Conservation (phyloP, 2,113 vertebrate species). For the Antigone vipio region DNA sequence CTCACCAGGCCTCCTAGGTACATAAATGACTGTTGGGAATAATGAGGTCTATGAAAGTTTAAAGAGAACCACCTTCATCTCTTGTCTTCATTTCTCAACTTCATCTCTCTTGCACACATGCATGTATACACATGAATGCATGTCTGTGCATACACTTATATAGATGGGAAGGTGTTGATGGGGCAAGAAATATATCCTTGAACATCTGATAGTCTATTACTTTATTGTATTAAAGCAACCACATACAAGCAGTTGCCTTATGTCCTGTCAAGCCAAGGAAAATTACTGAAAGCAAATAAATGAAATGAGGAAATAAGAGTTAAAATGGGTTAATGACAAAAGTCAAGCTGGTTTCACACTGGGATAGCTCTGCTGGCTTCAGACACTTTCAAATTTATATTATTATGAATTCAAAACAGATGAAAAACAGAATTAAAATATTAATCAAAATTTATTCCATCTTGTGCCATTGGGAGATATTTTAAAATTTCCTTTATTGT, state of each 20-base stretch:
- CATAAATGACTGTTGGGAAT: background rate
- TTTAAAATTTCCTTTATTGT: background rate
- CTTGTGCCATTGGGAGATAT: background rate
- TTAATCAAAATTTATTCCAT: background rate
- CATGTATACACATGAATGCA: background rate
- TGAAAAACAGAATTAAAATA: conserved; percentile 1
- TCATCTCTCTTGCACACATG: background rate
- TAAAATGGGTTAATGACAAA: background rate
- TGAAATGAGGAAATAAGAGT: background rate
- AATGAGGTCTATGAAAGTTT: background rate
- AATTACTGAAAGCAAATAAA: background rate
- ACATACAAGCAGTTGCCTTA: background rate
- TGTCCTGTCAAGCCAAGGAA: background rate
- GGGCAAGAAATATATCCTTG: background rate
- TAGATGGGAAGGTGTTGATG: background rate
- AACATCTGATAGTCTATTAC: background rate
- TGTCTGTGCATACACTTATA: background rate
- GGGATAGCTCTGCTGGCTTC: background rate
- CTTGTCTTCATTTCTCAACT: background rate
- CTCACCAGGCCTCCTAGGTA: background rate
- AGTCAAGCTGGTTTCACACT: background rate
- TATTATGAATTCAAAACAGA: background rate
- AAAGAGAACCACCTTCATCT: background rate
- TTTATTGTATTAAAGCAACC: background rate
- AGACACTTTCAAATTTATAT: background rate